phyloP scores from a whole-genome alignment of 2,888 invertebrate genomes.

The Ptycholaimellus sp. region DNA sequence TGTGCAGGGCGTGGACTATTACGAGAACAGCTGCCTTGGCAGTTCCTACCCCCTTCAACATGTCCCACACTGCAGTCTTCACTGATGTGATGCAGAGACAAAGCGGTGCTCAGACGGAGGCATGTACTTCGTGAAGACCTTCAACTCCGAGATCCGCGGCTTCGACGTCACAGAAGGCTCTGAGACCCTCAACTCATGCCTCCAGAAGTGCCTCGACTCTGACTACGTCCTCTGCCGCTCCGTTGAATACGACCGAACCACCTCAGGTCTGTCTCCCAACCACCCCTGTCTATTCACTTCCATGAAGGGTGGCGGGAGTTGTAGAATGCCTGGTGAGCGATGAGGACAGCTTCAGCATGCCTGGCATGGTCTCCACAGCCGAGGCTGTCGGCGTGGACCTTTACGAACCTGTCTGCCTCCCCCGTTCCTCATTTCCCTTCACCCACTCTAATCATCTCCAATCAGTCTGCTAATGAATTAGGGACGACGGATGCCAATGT shows the following conservation, averaged over 20 bases:
- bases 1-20: conserved; percentile 29
- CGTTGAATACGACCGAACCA: conserved; percentile 7
- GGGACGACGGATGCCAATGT: neutral
- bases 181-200: conserved; percentile 13
- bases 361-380: no score
- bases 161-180: conserved; percentile 9
- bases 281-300: no score
- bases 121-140: neutral
- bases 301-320: no score
- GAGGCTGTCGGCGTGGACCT: conserved; percentile 14
- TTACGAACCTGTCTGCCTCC: conserved; percentile 19
- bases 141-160: neutral
- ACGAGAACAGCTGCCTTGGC: conserved; percentile 34
- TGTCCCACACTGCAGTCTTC: neutral
- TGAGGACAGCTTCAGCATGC: no score
- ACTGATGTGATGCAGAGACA: neutral
- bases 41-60: conserved; percentile 18
- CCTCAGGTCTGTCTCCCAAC: no score
- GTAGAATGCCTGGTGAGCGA: no score
- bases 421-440: conserved; percentile 2
- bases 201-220: conserved; percentile 16
- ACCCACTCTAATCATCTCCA: neutral
- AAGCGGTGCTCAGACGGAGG: neutral
- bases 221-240: conserved; percentile 15
- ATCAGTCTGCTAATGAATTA: neutral